Base-by-base conservation (phyloP, 2,113 vertebrate genomes). In the Strix aluco region DNA sequence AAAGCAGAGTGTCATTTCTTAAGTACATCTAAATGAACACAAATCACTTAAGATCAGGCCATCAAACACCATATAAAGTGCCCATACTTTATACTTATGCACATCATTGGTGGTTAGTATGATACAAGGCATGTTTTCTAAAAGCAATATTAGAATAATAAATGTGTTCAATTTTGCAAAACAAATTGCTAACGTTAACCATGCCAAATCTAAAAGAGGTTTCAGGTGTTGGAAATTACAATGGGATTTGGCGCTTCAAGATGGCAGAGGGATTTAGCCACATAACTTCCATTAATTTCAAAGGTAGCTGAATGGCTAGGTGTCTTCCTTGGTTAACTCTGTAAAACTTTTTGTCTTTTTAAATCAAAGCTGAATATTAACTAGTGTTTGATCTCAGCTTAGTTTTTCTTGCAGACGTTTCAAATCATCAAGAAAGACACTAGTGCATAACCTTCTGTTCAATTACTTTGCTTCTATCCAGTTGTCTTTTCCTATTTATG, bases 401-500 rank as follows among this genome's bases (percentile, higher is more conserved):
- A 58, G 11, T 22, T 92, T 90, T 67, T 38, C 25, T 79, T 87
- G 57, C 25, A 88, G n/a, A 44, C 74, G 6, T 75, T 94, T 94
- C 88, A 93, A 46, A 92, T 40, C 57, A 40, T 9, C 15, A 69
- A 78, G 47, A 80, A 65, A 95, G 49, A 55, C 30, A 46, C 75
- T 49, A 75, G 29, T 58, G 32, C 7, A 27, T 94, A 92, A 88
- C 71, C 61, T 87, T 75, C 58, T 88, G 42, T 75, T 92, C 49
- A 81, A 8, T 91, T 85, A 81, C 2, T 16, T 89, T 80, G 22
- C 44, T 61, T 93, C 55, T 94, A 55, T 22, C 62, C 55, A 75
- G 74, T 59, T 92, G 40, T 34, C 47, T 90, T 94, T 92, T 94
- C 58, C 58, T 58, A 86, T 93, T 93, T 78, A 79, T 54, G 58